Evolutionary conservation across 2,113 vertebrate genomes (phyloP), one percentile per base, ranked within the genome.

Genomic region (Planiliza haematocheilus): DNA sequence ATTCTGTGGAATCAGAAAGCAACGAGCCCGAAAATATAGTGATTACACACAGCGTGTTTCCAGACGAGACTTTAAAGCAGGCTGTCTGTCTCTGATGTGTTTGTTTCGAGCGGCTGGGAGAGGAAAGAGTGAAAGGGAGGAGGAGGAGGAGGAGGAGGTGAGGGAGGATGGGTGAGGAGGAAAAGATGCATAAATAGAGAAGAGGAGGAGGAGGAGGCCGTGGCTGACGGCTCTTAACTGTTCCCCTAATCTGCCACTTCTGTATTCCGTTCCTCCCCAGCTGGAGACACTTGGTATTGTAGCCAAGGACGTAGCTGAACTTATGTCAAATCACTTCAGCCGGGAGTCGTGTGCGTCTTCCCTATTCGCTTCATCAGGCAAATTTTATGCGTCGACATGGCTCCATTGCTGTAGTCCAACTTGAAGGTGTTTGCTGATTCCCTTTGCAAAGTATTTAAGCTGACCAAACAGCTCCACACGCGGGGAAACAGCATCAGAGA

Each of bases 221-320:
- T 43, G 34, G 56, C 53, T 83, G 72, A 75, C 70, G 70, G 72
- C 78, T 81, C 71, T 74, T 64, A 68, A 87, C 77, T 12, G 49
- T 80, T 83, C 73, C 24, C 75, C 84, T 85, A 81, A 85, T 85
- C 62, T 81, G 68, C 77, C 74, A 41, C 70, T 74, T 77, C 67
- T 63, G 74, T 38, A 77, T 62, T 82, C 68, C 75, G 69, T 65
- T 67, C 59, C 42, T 62, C 71, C 60, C 67, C 77, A 74, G 42
- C 67, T 65, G 68, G 66, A 83, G 53, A 66, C 49, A 67, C 60
- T 72, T 79, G 17, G 48, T 18, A 34, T 10, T 50, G 13, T 24
- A 59, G 67, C 67, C 57, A 51, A 60, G 12, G 36, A 61, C 16
- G 30, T 52, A 51, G 42, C 18, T 1, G 16, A 37, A 51, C n/a